phyloP scores from a whole-genome alignment of 1,140 invertebrate species.

The Tetranychus cinnabarinus region DNA sequence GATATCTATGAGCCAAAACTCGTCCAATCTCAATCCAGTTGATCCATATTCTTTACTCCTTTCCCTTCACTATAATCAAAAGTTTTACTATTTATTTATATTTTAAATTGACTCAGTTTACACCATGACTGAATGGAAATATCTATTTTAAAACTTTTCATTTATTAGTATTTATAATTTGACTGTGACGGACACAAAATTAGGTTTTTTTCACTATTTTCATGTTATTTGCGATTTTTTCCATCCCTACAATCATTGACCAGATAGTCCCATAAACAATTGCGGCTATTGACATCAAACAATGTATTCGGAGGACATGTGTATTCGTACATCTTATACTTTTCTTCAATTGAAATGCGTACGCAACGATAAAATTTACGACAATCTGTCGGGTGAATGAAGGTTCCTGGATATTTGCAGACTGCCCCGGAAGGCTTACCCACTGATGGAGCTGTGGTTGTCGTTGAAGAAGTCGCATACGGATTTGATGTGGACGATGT shows the following conservation, averaged over 20 bases:
- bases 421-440: not conserved
- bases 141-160: too few species aligned
- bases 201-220: too few species aligned
- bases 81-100: too few species aligned
- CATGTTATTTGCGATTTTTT: too few species aligned
- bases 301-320: constrained; percentile 6
- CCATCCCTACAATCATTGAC: not conserved
- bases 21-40: too few species aligned
- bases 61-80: too few species aligned
- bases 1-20: too few species aligned
- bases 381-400: constrained; percentile 4
- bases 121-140: too few species aligned
- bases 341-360: not conserved
- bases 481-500: not conserved
- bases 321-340: constrained; percentile 2
- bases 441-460: not conserved
- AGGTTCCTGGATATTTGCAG: constrained; percentile 4
- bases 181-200: too few species aligned
- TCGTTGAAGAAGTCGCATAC: not conserved
- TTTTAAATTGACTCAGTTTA: too few species aligned
- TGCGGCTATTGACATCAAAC: constrained; percentile 2
- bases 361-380: constrained; percentile 7
- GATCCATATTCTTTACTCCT: too few species aligned
- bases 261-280: constrained; percentile 7
- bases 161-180: too few species aligned